A percentile compares a stretch with the other conserved stretches of the same genome.
phyloP scores from a whole-genome alignment of 1,140 invertebrate genomes.

The Panonychus citri region DNA sequence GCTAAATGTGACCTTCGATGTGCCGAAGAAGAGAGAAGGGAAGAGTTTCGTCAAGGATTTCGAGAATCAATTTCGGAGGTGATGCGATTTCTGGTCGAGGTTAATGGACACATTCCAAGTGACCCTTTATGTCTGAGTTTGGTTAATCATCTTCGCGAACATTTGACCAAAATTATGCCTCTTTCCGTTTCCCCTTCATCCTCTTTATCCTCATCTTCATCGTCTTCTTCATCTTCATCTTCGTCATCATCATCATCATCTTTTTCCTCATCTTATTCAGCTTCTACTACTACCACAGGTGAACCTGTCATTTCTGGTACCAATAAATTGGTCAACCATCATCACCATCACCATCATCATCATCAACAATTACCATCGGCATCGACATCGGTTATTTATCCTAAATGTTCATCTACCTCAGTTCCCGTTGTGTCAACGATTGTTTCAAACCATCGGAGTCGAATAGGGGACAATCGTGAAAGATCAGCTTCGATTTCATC shows the following conservation, averaged over 20 bases:
- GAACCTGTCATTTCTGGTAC: no score
- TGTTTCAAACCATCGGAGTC: not conserved
- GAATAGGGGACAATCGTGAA: not conserved
- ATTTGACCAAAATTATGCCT: slow-evolving; percentile 39
- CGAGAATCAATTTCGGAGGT: slow-evolving; percentile 71
- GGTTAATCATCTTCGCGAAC: slow-evolving; percentile 54
- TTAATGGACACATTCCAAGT: slow-evolving; percentile 46
- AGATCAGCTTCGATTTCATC: not conserved
- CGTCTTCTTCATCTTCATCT: not conserved
- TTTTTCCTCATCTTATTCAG: no score
- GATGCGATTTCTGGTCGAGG: slow-evolving; percentile 64
- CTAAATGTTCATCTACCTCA: no score
- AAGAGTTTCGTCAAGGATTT: slow-evolving; percentile 47
- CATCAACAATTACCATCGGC: not conserved
- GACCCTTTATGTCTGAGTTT: slow-evolving; percentile 58
- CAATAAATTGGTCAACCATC: no score
- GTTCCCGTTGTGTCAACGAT: no score
- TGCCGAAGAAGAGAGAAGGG: not conserved
- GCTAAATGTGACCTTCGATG: not conserved
- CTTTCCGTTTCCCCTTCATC: not conserved
- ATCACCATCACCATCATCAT: not conserved
- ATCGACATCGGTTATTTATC: not conserved
- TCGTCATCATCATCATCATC: no score
- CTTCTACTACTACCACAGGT: no score
- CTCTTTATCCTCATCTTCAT: not conserved